Evolutionary conservation across 2,888 invertebrate genomes (phyloP), one percentile per base, ranked within the genome.

Genomic region (Hirudinaria manillensis): DNA sequence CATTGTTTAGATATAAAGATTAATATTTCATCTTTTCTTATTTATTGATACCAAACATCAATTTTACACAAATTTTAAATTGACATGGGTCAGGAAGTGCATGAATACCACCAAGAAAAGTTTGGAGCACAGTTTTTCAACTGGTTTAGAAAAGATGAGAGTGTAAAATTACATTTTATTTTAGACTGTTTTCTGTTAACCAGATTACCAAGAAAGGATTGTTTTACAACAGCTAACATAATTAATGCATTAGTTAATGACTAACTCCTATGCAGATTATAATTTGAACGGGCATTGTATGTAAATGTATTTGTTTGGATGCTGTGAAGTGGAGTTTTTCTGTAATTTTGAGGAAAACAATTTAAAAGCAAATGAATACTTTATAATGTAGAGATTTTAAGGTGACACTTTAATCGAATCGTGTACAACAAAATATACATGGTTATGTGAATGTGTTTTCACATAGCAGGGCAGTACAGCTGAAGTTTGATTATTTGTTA

Each of bases 101-200:
- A 68, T 13, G 68, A 68, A 34, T 32, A 36, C 27, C 68, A 68
- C 36, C 68, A 68, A 68, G 68, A 74, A 61, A 34, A 29, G 19
- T 65, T 66, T 66, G 65, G 66, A 2, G 27, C 56, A 38, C 74
- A 66, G 34, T 38, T 76, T 65, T 74, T 74, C 56, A 74, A 73
- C 61, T 74, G 74, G 74, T 76, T 76, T 67, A 68, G 38, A n/a
- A 76, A 76, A 36, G 76, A 76, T 61, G 76, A 76, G 16, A 76
- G 66, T 73, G 76, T 76, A 76, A 72, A 72, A 45, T 45, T 45
- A 45, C 45, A 4, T 45, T 45, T 19, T 61, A 13, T 19, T 32
- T 32, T 73, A n/a, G 38, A 55, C 16, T 45, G n/a, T 72, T 6
- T 27, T 53, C 19, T 38, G 6, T 73, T 29, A n/a, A 24, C 29